Conservation (phyloP, 2,113 vertebrate genomes). For the Candoia aspera region DNA sequence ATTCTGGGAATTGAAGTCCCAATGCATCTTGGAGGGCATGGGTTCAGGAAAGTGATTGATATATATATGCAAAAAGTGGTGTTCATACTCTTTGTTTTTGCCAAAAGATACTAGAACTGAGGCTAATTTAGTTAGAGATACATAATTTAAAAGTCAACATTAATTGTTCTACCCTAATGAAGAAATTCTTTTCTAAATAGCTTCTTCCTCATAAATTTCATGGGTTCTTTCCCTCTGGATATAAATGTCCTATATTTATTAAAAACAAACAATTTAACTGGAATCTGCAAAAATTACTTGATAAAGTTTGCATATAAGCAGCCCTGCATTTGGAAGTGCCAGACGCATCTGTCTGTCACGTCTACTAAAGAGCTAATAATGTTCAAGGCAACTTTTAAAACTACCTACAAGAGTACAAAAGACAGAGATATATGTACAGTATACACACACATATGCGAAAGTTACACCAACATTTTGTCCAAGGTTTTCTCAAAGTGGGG, state of each 20-base stretch:
- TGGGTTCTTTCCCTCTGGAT: background rate
- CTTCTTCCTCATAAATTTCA: background rate
- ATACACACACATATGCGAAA: background rate
- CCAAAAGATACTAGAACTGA: background rate
- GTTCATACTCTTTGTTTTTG: background rate
- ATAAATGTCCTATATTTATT: background rate
- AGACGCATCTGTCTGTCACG: background rate
- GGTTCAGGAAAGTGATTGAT: background rate
- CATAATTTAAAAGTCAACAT: background rate
- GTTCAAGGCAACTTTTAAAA: background rate
- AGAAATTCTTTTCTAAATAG: background rate
- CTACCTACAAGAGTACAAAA: background rate
- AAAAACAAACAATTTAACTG: background rate
- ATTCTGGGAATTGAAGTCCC: background rate
- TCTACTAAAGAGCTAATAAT: background rate
- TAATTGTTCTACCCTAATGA: background rate
- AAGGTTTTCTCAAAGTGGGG: no score
- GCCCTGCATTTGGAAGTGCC: background rate
- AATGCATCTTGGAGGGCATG: background rate
- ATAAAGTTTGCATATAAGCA: background rate
- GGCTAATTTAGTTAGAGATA: background rate
- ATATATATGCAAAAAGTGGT: background rate
- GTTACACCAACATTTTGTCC: background rate
- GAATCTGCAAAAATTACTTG: background rate
- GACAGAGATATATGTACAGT: background rate